Percentiles rank a stretch among this genome's conserved stretches.
Evolutionary conservation across 2,888 invertebrate species (phyloP).

Genomic region (Pseudeuparius sepicola): DNA sequence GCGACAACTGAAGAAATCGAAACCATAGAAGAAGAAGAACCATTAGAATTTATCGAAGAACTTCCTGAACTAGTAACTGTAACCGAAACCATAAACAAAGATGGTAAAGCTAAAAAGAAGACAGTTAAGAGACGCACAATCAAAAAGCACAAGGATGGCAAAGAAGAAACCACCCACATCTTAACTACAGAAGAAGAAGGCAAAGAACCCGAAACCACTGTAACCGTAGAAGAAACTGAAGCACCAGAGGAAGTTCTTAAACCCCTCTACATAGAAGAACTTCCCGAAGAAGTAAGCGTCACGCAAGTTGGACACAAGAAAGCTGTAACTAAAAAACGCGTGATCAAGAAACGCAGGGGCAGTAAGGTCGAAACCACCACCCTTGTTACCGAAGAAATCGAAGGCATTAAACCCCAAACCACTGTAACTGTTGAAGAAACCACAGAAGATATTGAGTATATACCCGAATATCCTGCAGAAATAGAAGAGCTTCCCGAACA

Average conservation of each 20-base stretch:
- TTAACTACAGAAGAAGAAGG: slow-evolving; percentile 33
- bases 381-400: slow-evolving; percentile 39
- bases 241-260: slow-evolving; percentile 20
- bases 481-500: slow-evolving; percentile 26
- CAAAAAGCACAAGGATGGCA: slow-evolving; percentile 16
- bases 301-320: slow-evolving; percentile 29
- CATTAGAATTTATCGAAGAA: slow-evolving; percentile 30
- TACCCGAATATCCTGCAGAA: slow-evolving; percentile 7
- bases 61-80: slow-evolving; percentile 38
- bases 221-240: slow-evolving; percentile 26
- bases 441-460: too few species aligned
- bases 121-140: slow-evolving; percentile 36
- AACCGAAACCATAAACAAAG: slow-evolving; percentile 31
- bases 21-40: slow-evolving; percentile 35
- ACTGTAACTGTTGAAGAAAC: slow-evolving; percentile 30
- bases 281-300: slow-evolving; percentile 28
- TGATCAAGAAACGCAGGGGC: slow-evolving; percentile 38
- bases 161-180: slow-evolving; percentile 30
- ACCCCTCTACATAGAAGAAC: slow-evolving; percentile 24
- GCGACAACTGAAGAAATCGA: slow-evolving; percentile 32
- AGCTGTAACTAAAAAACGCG: slow-evolving; percentile 35
- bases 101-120: slow-evolving; percentile 24
- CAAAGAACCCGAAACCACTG: slow-evolving; percentile 31
- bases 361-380: slow-evolving; percentile 38
- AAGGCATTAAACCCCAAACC: slow-evolving; percentile 37